These are phyloP conservation scores for Galendromus occidentalis DNA, from an alignment of 1,140 invertebrate genomes.

Conservation along the genomic window DNA sequence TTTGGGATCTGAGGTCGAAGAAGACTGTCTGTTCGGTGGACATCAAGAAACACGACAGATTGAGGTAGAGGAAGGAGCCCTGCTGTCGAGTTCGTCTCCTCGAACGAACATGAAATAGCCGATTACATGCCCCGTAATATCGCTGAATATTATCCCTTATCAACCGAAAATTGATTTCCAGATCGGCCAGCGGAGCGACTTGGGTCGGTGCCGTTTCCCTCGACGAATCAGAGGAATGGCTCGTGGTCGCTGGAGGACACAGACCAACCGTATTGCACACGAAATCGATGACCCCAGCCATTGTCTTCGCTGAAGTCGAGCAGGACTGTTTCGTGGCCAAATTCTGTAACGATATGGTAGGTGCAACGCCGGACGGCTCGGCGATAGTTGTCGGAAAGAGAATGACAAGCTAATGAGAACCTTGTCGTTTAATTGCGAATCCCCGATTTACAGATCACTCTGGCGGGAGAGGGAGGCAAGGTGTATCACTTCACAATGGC, in stretches of 20 bases:
- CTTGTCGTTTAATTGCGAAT: too few relatives aligned
- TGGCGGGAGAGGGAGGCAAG: not conserved
- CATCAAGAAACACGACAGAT: not conserved
- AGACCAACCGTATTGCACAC: not conserved
- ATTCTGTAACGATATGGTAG: not conserved
- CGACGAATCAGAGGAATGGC: not conserved
- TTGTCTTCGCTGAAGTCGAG: not conserved
- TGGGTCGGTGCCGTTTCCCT: not conserved
- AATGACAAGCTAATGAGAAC: too few relatives aligned
- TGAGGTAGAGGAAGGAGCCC: not conserved
- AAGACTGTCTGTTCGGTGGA: slow-evolving; percentile 3
- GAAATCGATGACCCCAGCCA: not conserved
- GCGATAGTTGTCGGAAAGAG: too few relatives aligned
- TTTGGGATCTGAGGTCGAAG: not conserved
- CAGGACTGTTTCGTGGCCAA: not conserved
- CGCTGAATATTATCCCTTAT: too few relatives aligned
- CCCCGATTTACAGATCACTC: not conserved
- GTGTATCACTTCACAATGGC: not conserved
- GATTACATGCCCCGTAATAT: too few relatives aligned
- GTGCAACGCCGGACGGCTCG: not conserved
- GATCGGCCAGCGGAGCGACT: not conserved
- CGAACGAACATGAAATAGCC: too few relatives aligned
- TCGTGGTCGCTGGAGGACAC: slow-evolving; percentile 4
- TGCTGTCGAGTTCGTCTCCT: too few relatives aligned
- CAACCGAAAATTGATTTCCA: not conserved